Conservation (phyloP, 1,140 invertebrate species). For the Andricus grossulariae region DNA sequence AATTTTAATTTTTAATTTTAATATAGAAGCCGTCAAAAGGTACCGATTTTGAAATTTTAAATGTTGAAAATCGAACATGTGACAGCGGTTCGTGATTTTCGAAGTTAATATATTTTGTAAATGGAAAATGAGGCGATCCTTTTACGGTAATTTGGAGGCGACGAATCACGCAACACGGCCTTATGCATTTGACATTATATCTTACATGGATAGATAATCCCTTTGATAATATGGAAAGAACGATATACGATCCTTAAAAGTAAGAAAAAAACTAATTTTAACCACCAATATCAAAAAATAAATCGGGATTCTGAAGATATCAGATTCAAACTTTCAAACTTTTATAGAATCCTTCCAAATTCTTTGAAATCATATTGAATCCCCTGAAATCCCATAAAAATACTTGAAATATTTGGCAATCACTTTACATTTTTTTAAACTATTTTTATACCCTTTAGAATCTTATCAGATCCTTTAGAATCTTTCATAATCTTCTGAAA, state of each 20-base stretch:
- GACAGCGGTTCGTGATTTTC: constrained; percentile 34
- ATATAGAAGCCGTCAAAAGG: not conserved
- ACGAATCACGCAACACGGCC: constrained; percentile 49
- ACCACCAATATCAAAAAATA: not conserved
- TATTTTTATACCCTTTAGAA: too few species aligned
- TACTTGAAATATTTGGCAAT: too few species aligned
- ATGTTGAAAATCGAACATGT: not conserved
- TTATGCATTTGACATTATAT: not conserved
- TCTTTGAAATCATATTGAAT: too few species aligned
- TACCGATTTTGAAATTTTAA: not conserved
- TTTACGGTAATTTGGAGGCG: constrained; percentile 62
- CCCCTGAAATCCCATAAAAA: too few species aligned
- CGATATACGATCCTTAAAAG: not conserved
- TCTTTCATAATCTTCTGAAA: too few species aligned
- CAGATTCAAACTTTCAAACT: too few species aligned
- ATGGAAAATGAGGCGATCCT: constrained; percentile 64
- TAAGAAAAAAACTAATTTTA: not conserved
- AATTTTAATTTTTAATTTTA: too few species aligned
- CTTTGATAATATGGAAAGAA: not conserved
- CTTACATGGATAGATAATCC: not conserved
- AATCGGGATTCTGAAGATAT: not conserved
- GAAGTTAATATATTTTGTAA: constrained; percentile 48
- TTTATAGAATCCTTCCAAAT: too few species aligned
- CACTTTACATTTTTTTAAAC: too few species aligned
- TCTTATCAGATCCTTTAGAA: too few species aligned